Base-by-base conservation (phyloP, 2,797 vertebrate species). In the Molothrus ater region DNA sequence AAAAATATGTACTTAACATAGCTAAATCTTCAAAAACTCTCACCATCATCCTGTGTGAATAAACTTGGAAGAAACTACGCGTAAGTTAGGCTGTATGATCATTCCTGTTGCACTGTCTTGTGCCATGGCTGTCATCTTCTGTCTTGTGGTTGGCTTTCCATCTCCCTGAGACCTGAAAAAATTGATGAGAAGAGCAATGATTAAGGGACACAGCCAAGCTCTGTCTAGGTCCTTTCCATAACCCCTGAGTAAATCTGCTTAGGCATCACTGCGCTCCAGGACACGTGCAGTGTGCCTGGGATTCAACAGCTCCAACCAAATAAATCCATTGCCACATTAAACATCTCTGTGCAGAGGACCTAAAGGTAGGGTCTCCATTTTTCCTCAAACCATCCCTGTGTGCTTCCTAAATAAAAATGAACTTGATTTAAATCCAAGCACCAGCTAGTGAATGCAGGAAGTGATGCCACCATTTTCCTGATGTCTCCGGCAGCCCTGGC, bases 231-330 rank as follows among this genome's bases (percentile, higher is more conserved):
- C 22, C 59, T 89, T 79, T 56, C 64, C 34, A 9, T 75, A 89
- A 85, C 54, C 25, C 80, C 64, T 4, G 4, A 70, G 54, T 66
- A 89, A 84, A 94, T 86, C 70, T 79, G 21, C 86, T 86, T 76
- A 74, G 70, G 74, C 29, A 38, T 47, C 19, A 3, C 63, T 19
- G 64, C 66, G 60, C 86, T 75, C 20, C 57, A 20, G 72, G 87
- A 42, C 45, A 29, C 0, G 28, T 82, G 79, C 72, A 28, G 26
- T 19, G 12, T 59, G 42, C 57, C 57, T 70, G 59, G 42, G 25
- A 29, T 88, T 84, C 81, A 45, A 7, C 68, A 72, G 53, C 80
- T 75, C 43, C 56, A n/a, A 7, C 72, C 20, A 8, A 22, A 31
- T 34, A 63, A 86, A 93, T 53, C 82, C 3, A 1, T 88, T 16